Conservation (phyloP, 2,797 vertebrate species). For the Oreortyx pictus region DNA sequence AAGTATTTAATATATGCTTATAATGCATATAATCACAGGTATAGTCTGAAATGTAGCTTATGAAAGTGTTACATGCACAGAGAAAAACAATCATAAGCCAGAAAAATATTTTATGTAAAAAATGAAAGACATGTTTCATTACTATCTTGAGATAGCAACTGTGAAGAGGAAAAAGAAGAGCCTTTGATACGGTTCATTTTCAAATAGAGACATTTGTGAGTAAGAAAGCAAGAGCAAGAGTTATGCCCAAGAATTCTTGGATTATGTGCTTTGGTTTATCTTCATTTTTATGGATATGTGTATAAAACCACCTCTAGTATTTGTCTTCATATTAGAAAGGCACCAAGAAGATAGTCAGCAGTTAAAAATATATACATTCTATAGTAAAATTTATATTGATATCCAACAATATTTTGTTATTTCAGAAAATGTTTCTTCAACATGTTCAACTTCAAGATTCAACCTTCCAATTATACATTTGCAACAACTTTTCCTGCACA, state of each 20-base stretch:
- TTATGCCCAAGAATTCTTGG: background rate
- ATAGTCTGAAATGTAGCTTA: background rate
- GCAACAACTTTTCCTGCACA: background rate
- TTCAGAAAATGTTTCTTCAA: background rate
- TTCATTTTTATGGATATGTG: background rate
- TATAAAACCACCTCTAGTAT: background rate
- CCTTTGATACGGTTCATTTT: background rate
- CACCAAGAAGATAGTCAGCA: background rate
- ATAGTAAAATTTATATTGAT: background rate
- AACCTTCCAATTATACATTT: background rate
- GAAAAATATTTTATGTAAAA: background rate
- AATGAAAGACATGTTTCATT: background rate
- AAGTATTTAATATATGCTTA: background rate
- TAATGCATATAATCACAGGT: background rate
- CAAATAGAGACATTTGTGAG: background rate
- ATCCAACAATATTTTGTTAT: background rate
- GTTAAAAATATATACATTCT: background rate
- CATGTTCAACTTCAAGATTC: background rate
- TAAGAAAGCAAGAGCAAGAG: background rate
- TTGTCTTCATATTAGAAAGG: background rate
- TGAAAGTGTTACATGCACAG: background rate
- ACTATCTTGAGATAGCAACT: background rate
- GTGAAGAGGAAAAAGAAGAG: background rate
- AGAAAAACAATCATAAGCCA: background rate
- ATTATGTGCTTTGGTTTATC: background rate